phyloP scores from a whole-genome alignment of 2,113 vertebrate species.

The Porphyrio hochstetteri region DNA sequence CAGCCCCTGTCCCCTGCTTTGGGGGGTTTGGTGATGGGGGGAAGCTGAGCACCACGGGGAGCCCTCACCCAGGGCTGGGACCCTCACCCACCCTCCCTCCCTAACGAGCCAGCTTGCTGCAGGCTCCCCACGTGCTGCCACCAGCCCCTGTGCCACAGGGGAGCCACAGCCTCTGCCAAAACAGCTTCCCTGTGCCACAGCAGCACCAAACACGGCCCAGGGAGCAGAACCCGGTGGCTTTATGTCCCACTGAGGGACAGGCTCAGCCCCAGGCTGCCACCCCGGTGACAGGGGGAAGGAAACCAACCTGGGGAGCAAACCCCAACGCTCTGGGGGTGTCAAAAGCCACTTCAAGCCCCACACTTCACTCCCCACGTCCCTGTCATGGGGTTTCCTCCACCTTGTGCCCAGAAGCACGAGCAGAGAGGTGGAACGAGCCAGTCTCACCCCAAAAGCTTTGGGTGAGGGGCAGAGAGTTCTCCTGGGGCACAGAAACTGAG shows the following conservation, averaged over 20 bases:
- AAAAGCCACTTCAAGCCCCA: not conserved
- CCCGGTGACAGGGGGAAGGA: too few species aligned
- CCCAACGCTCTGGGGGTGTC: not conserved
- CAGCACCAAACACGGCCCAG: accelerated
- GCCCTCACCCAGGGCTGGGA: not conserved
- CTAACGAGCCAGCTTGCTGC: too few species aligned
- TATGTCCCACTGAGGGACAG: not conserved
- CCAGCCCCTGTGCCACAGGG: too few species aligned
- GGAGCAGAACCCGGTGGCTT: not conserved
- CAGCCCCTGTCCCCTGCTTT: too few species aligned
- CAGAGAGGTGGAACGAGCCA: not conserved
- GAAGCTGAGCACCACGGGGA: not conserved
- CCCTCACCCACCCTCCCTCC: not conserved
- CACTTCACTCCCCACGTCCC: not conserved
- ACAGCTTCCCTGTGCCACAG: not conserved
- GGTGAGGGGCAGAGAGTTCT: not conserved
- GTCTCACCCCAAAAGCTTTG: not conserved
- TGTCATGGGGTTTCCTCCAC: too few species aligned
- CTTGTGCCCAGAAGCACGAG: not conserved
- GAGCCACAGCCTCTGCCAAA: not conserved
- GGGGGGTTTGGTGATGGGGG: too few species aligned
- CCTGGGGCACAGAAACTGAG: not conserved
- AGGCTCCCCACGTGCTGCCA: too few species aligned
- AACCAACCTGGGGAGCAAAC: not conserved
- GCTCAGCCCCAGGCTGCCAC: too few species aligned